Evolutionary conservation across 1,140 invertebrate species (phyloP).

Genomic region (Parasteatoda tepidariorum): DNA sequence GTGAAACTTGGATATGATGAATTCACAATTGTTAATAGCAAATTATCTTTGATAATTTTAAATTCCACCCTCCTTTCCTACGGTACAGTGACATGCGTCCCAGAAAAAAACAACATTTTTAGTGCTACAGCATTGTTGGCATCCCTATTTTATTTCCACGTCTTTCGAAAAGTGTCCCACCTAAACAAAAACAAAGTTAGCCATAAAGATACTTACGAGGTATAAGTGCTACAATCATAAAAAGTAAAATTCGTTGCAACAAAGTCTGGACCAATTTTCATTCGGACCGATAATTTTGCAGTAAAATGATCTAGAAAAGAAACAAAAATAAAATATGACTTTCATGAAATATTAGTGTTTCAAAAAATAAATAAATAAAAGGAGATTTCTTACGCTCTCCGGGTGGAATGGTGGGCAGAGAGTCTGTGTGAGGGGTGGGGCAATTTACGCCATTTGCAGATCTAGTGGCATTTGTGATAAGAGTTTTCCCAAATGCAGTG

Average conservation of each 20-base stretch:
- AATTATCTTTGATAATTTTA: no score
- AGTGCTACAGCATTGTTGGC: no score
- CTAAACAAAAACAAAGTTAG: neutral
- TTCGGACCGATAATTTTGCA: conserved; percentile 91
- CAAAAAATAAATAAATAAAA: neutral
- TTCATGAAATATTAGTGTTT: conserved; percentile 42
- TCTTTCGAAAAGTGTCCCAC: no score
- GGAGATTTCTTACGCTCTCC: conserved; percentile 81
- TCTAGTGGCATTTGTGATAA: conserved; percentile 89
- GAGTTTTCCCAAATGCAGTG: conserved; percentile 87
- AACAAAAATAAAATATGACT: conserved; percentile 26
- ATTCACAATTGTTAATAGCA: no score
- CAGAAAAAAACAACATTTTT: no score
- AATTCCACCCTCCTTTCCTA: no score
- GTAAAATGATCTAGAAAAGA: conserved; percentile 86
- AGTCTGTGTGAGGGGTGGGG: conserved; percentile 91
- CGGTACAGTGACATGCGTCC: no score
- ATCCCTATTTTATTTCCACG: no score
- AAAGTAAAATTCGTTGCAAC: conserved; percentile 97
- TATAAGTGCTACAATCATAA: conserved; percentile 97
- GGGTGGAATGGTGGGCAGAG: conserved; percentile 85
- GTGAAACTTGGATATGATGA: no score
- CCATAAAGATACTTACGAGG: conserved; percentile 64
- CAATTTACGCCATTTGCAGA: conserved; percentile 91
- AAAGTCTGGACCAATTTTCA: conserved; percentile 89